These are phyloP conservation scores for Lipotes vexillifer DNA, from an alignment of 2,113 vertebrate genomes.

Conservation along the genomic window DNA sequence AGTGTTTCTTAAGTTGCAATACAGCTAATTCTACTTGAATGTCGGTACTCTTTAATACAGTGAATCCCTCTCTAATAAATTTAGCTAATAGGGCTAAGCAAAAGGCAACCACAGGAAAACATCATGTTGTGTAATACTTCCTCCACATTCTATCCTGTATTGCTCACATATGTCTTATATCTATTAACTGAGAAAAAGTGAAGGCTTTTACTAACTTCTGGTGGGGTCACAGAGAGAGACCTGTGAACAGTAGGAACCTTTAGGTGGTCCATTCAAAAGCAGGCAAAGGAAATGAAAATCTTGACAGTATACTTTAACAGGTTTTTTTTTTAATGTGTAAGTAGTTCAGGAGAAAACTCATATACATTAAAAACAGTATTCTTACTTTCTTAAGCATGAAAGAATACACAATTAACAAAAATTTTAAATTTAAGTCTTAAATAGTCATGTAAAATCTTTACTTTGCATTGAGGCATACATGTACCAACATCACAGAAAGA, in stretches of 20 bases:
- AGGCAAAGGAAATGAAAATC: background rate
- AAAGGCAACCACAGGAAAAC: background rate
- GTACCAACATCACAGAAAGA: background rate
- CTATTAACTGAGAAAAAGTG: background rate
- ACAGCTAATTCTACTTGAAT: background rate
- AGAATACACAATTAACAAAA: background rate
- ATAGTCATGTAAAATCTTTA: background rate
- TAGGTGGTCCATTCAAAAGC: background rate
- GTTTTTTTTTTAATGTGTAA: background rate
- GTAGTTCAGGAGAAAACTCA: background rate
- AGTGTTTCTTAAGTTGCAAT: background rate
- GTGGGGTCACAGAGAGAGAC: background rate
- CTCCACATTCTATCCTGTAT: background rate
- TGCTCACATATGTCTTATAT: background rate
- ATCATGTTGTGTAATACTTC: background rate
- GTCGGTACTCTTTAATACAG: background rate
- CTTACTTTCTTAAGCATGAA: background rate
- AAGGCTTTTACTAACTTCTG: background rate
- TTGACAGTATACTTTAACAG: background rate
- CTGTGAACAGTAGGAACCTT: background rate
- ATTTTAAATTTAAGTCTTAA: background rate
- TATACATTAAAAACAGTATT: background rate
- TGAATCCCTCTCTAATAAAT: background rate
- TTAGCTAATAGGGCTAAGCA: background rate
- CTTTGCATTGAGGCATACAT: background rate